Evolutionary conservation across 2,797 vertebrate species (phyloP).

Genomic region (Myotis planiceps): DNA sequence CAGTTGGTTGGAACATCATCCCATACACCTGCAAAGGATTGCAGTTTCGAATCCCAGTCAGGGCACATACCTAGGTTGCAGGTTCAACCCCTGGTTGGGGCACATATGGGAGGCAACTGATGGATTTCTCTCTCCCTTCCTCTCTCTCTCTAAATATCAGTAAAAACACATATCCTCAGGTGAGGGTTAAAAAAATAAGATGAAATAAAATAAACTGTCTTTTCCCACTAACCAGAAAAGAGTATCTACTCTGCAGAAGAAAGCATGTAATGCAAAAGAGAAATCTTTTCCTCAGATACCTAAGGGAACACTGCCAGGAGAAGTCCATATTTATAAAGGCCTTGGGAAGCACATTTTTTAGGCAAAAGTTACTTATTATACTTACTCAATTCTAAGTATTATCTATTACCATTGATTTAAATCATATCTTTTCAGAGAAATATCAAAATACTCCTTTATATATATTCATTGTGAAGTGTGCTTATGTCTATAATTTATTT

Average conservation of each 20-base stretch:
- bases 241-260: neutral
- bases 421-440: conserved; percentile 6
- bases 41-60: too few species aligned
- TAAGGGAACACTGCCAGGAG: neutral
- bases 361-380: neutral
- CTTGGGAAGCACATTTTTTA: neutral
- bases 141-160: too few species aligned
- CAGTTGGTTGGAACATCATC: too few species aligned
- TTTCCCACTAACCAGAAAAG: neutral
- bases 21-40: too few species aligned
- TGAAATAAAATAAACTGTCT: neutral
- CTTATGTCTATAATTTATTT: neutral
- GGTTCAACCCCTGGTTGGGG: too few species aligned
- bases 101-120: too few species aligned
- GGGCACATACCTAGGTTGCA: too few species aligned
- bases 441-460: neutral
- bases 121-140: too few species aligned
- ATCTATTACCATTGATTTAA: neutral
- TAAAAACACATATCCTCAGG: too few species aligned
- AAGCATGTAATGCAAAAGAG: neutral
- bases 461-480: neutral
- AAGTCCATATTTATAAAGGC: neutral
- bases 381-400: neutral
- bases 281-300: neutral
- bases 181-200: too few species aligned